Base-by-base conservation (phyloP, 2,888 invertebrate genomes). In the Heteromyza rotundicornis region DNA sequence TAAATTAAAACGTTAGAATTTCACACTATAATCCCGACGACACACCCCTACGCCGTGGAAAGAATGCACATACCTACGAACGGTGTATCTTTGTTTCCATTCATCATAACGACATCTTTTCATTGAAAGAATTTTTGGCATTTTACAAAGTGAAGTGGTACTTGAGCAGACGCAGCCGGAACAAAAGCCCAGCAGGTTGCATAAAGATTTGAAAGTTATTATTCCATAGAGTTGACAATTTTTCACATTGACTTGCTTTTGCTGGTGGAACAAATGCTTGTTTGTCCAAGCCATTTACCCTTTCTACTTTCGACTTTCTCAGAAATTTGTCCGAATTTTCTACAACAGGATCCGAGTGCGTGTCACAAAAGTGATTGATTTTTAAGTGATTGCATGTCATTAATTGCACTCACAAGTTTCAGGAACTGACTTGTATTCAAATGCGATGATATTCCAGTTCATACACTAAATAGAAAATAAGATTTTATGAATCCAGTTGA, bases 21-120 rank as follows among this genome's bases (percentile, higher is more conserved):
- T 59, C 64, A 75, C 75, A 75, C 74, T 72, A 74, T 74, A 74
- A 75, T 74, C 75, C 72, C 64, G 53, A 49, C 64, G 75, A 69
- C 73, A 73, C 73, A 73, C 73, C 73, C 75, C 70, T 65, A n/a
- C n/a, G n/a, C n/a, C 40, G 3, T 19, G 20, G 3, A 47, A 19
- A 20, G 2, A 7, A 17, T 20, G 5, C 5, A 19, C 47, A 47
- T 7, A 8, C 10, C n/a, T 3, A 14, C 40, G 40, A n/a, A 32
- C 5, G 32, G 32, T 32, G 32, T 12, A 32, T 32, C 32, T 32
- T 32, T 40, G 40, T 40, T 40, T 40, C 40, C 47, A 47, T 19
- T 19, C 47, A 14, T n/a, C 17, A 2, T 19, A 20, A 20, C 19
- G 20, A 20, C 17, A 20, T 20, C 47, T 20, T 19, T 47, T 47